These are phyloP conservation scores for Thecophora atra DNA, from an alignment of 2,888 invertebrate genomes.

Conservation along the genomic window DNA sequence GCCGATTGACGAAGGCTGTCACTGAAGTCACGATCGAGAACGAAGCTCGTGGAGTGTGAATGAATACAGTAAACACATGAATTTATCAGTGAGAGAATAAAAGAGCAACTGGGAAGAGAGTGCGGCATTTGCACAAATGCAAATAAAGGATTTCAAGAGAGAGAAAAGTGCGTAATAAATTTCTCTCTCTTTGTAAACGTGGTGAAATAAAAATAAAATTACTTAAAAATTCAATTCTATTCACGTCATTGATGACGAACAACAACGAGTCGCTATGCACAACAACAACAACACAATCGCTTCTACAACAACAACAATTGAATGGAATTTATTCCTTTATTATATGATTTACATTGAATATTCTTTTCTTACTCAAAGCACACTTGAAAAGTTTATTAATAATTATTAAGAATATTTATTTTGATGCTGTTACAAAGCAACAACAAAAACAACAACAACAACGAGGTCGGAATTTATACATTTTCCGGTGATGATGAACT, in stretches of 20 bases:
- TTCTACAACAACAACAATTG: constrained; percentile 28
- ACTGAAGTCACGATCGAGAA: not conserved
- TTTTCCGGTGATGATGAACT: too few relatives aligned
- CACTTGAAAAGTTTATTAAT: constrained; percentile 14
- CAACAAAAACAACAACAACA: not conserved
- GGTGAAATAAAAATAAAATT: too few relatives aligned
- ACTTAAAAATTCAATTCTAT: constrained; percentile 26
- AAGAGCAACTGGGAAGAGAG: not conserved
- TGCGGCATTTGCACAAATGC: constrained; percentile 10
- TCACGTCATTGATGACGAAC: constrained; percentile 17
- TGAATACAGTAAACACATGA: not conserved
- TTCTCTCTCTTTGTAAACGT: too few relatives aligned
- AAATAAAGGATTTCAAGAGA: not conserved
- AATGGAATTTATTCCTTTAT: constrained; percentile 10
- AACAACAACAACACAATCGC: constrained; percentile 29
- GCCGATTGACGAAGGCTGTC: not conserved
- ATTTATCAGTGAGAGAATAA: not conserved
- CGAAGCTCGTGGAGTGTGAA: not conserved
- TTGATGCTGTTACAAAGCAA: not conserved
- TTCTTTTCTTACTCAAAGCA: constrained; percentile 25
- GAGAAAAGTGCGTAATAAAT: not conserved
- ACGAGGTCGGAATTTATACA: not conserved
- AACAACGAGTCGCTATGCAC: constrained; percentile 30
- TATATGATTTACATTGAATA: too few relatives aligned
- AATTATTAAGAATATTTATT: constrained; percentile 26